Evolutionary conservation across 2,888 invertebrate species (phyloP), one percentile per base, ranked within the genome.

Genomic region (Andrena praecox): DNA sequence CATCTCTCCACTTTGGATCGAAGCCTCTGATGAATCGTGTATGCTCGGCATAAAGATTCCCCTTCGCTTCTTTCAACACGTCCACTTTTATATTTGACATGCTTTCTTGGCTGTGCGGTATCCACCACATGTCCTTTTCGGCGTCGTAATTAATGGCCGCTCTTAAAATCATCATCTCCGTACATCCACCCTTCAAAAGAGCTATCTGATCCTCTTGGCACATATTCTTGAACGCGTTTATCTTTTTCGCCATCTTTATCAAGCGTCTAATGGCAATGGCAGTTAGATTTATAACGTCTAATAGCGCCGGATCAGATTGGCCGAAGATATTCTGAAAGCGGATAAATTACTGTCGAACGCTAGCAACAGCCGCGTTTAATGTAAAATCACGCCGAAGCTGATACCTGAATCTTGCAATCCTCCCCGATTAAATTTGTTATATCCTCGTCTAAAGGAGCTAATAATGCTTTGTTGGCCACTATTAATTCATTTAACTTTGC

Each of bases 101-200:
- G 84, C 96, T 96, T 87, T 97, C 96, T 90, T 97, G 96, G 86
- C 96, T 96, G 93, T 97, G 97, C 0, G 97, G 98, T 84, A 98
- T 96, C 96, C 97, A 97, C 99, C 99, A 99, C 68, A 97, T 97
- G 91, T 98, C 97, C 87, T 97, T 96, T 88, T 97, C 97, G 0
- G 96, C 96, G 92, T 99, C 98, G 92, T 98, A 99, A 64, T 97
- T 97, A 95, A 98, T 97, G 0, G 98, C 98, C 86, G 99, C 98
- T 16, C 99, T 95, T 70, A 99, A 95, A 77, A 99, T 97, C 96
- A 99, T 97, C 96, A 99, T 97, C 94, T 99, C 99, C 66, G 98
- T 98, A 92, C 98, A 98, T 0, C 99, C 98, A 0, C 99, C 98
- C 93, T 98, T 99, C 8, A 99, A 94, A 12, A 98, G 94, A 27